Conservation (phyloP, 2,888 invertebrate genomes). For the Cryptus viduatorius region DNA sequence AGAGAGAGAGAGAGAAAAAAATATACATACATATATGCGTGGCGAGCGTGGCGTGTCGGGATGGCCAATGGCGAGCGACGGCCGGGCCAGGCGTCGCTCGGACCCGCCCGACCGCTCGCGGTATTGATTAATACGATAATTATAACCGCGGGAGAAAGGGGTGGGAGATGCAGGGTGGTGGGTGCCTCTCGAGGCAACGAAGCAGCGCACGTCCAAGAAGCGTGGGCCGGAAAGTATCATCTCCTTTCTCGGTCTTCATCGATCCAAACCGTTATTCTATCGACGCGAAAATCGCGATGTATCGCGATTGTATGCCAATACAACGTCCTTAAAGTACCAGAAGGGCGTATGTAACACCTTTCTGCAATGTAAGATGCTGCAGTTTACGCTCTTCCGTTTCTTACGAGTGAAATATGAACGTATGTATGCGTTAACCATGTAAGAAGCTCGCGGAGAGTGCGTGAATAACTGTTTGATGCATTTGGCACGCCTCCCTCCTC, state of each 20-base stretch:
- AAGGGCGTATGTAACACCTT: neutral
- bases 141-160: conserved; percentile 54
- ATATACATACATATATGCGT: neutral
- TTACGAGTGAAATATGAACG: too few relatives aligned
- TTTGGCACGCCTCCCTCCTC: neutral
- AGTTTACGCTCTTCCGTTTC: neutral
- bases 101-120: conserved; percentile 50
- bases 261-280: conserved; percentile 36
- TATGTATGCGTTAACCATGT: neutral
- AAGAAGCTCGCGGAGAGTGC: neutral
- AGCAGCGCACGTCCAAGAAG: conserved; percentile 7
- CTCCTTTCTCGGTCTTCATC: conserved; percentile 8
- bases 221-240: conserved; percentile 20
- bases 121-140: conserved; percentile 67
- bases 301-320: neutral
- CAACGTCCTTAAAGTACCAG: neutral
- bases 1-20: neutral
- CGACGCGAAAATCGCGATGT: conserved; percentile 26
- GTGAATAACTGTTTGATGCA: conserved; percentile 5
- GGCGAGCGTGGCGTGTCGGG: conserved; percentile 1
- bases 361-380: neutral
- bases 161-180: neutral
- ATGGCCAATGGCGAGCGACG: conserved; percentile 56
- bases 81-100: conserved; percentile 23
- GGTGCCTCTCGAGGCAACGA: neutral